Base-by-base conservation (phyloP, 2,797 vertebrate genomes). In the Gymnocypris eckloni region DNA sequence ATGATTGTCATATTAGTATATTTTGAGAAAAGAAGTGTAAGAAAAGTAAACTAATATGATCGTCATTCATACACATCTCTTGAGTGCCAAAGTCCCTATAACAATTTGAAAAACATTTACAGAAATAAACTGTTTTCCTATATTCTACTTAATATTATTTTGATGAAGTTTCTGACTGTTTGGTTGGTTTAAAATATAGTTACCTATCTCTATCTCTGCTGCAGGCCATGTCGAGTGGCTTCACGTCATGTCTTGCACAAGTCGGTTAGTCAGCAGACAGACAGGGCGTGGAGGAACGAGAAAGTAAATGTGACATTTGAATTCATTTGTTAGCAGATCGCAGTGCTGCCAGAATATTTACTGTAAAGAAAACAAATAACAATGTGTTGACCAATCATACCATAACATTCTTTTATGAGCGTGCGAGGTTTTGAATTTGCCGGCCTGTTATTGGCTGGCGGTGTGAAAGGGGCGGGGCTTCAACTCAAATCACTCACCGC, bases 401-500 rank as follows among this genome's bases (percentile, higher is more conserved):
- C 18, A 5, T 3, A 7, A 33, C n/a, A 2, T 28, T 76, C 5
- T 54, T 12, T 33, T 80, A 43, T 2, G 8, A 48, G 80, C 61
- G 48, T 70, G 80, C 56, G 50, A 54, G 66, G 22, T 2, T 82
- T 69, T 82, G 80, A 70, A 71, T 71, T 69, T 56, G 10, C 16
- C 64, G 66, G 37, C 8, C 41, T 67, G 5, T 72, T 50, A 88
- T 87, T 87, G 87, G 87, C 66, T 71, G 37, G 13, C 13, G 7
- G 22, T n/a, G 72, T 7, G 0, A 1, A 1, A 7, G 45, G 37
- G 82, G 87, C 79, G 79, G 67, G 75, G 59, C 56, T 82, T 9
- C 9, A 33, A 41, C 81, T 85, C 80, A 88, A 72, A 80, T 87
- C 54, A 83, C 50, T 56, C 78, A 66, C 61, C 61, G 79, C 67